A percentile compares a stretch with the other conserved stretches of the same genome.
phyloP scores from a whole-genome alignment of 2,797 vertebrate species.

The Anniella stebbinsi region DNA sequence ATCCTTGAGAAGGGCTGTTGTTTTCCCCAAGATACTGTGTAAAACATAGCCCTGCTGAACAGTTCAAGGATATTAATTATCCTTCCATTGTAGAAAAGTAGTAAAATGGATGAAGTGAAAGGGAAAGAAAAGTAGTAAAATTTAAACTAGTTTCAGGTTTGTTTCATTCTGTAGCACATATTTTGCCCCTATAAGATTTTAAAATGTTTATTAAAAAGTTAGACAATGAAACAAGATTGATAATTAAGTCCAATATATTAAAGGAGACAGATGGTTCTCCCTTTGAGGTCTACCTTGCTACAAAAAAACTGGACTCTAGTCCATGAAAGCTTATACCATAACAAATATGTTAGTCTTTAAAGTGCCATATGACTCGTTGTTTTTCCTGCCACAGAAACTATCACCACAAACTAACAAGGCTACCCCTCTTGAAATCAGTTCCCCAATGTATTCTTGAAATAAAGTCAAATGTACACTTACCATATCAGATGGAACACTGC shows the following conservation, averaged over 20 bases:
- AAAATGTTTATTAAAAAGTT: neutral
- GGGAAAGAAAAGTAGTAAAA: neutral
- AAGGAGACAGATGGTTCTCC: neutral
- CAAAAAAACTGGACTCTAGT: neutral
- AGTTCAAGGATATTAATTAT: slow-evolving; percentile 44
- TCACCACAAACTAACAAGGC: neutral
- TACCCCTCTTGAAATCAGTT: neutral
- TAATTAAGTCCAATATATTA: slow-evolving; percentile 6
- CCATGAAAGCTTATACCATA: neutral
- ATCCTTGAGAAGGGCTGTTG: slow-evolving; percentile 68
- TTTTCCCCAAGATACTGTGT: slow-evolving; percentile 52
- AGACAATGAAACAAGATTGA: neutral
- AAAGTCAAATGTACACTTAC: slow-evolving; percentile 69
- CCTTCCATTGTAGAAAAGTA: slow-evolving; percentile 28
- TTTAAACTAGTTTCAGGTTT: neutral
- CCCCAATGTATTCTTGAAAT: slow-evolving; percentile 30
- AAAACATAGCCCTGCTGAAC: slow-evolving; percentile 36
- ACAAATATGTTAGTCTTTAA: neutral
- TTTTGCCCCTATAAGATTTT: fast-evolving
- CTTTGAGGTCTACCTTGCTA: neutral
- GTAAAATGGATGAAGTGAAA: slow-evolving; percentile 15
- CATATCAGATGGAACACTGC: slow-evolving; percentile 83
- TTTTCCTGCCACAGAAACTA: neutral
- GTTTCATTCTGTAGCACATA: neutral
- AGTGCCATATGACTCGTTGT: neutral